Conservation (phyloP, 2,113 vertebrate genomes). For the Crotophaga sulcirostris region DNA sequence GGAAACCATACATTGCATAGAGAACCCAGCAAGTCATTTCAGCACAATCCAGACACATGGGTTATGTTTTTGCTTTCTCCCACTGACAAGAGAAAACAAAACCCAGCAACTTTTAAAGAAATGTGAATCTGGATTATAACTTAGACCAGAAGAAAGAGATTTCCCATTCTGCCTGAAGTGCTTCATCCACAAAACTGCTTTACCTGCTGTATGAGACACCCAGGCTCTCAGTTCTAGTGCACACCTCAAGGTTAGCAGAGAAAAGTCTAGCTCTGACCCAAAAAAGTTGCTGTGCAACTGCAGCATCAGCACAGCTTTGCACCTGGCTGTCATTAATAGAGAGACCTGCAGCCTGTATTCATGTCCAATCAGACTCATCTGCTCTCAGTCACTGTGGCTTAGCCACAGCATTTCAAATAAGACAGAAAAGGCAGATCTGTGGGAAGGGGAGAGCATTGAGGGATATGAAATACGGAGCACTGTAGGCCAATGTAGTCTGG, state of each 20-base stretch:
- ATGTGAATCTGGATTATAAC: not conserved
- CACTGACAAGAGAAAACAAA: not conserved
- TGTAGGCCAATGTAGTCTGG: not conserved
- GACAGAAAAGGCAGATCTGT: not conserved
- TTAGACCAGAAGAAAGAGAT: not conserved
- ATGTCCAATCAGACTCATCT: not conserved
- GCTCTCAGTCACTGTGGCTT: not conserved
- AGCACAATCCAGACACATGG: not conserved
- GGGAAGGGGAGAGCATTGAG: not conserved
- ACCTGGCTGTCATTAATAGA: not conserved
- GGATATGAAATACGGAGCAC: not conserved
- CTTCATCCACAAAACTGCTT: not conserved
- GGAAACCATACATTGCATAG: too few relatives aligned
- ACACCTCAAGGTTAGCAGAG: not conserved
- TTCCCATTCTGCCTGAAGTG: not conserved
- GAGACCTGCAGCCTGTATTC: not conserved
- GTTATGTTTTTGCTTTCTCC: not conserved
- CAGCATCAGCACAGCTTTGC: not conserved
- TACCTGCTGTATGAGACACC: not conserved
- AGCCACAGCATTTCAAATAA: not conserved
- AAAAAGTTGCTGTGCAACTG: not conserved
- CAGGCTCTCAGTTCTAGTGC: not conserved
- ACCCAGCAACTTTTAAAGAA: not conserved
- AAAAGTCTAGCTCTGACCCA: not conserved
- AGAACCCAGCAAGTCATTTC: not conserved